These are phyloP conservation scores for Arrhamphus sclerolepis DNA, from an alignment of 2,797 vertebrate species.

Conservation along the genomic window DNA sequence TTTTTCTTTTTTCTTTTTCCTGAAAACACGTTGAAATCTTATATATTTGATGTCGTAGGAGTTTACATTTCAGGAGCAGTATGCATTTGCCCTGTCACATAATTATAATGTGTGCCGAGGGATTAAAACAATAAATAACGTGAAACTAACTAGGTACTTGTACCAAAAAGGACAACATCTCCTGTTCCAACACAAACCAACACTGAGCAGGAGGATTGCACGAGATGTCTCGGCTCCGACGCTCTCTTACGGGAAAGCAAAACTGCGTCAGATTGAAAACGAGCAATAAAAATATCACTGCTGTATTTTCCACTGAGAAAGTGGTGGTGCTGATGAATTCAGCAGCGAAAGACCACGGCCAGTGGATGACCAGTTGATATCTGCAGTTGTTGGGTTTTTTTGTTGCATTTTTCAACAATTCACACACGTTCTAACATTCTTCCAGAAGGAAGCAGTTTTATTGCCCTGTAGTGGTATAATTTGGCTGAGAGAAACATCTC, in stretches of 20 bases:
- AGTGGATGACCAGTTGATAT: slow-evolving; percentile 66
- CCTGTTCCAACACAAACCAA: slow-evolving; percentile 66
- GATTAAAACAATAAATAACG: slow-evolving; percentile 72
- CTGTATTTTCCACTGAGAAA: slow-evolving; percentile 60
- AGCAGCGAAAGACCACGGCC: slow-evolving; percentile 71
- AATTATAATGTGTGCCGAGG: slow-evolving; percentile 70
- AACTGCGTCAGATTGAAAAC: slow-evolving; percentile 68
- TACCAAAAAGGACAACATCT: slow-evolving; percentile 63
- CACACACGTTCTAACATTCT: slow-evolving; percentile 34
- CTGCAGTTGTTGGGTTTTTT: slow-evolving; percentile 65
- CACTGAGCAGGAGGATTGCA: slow-evolving; percentile 21
- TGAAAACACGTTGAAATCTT: slow-evolving; percentile 42
- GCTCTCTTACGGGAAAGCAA: slow-evolving; percentile 56
- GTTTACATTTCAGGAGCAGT: slow-evolving; percentile 53
- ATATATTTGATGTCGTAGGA: slow-evolving; percentile 59
- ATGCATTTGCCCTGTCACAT: slow-evolving; percentile 63
- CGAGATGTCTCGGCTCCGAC: slow-evolving; percentile 44
- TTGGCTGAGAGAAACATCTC: slow-evolving; percentile 31
- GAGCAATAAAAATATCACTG: slow-evolving; percentile 62
- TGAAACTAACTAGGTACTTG: slow-evolving; percentile 49
- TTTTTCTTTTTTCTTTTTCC: slow-evolving; percentile 29
- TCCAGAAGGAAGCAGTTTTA: slow-evolving; percentile 60
- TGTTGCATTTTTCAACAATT: slow-evolving; percentile 47
- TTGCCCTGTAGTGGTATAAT: slow-evolving; percentile 39
- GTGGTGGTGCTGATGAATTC: slow-evolving; percentile 44